Conservation (phyloP, 2,888 invertebrate genomes). For the Cyclophora punctaria region DNA sequence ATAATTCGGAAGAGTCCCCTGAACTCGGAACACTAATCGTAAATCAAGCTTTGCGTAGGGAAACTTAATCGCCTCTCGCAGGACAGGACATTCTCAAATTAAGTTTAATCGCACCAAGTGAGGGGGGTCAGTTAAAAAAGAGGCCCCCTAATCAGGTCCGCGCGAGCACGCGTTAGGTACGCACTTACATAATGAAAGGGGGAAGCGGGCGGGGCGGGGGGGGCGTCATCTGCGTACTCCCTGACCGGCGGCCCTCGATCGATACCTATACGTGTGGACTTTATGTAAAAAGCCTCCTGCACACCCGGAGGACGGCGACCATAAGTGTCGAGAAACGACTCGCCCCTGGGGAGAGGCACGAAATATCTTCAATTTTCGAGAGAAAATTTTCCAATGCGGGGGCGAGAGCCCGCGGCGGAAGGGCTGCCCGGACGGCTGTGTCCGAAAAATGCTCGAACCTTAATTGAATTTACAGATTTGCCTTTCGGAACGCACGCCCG, state of each 20-base stretch:
- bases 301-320: conserved; percentile 71
- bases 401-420: conserved; percentile 68
- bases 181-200: conserved; percentile 76
- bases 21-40: background rate
- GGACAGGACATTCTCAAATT: conserved; percentile 65
- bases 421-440: conserved; percentile 64
- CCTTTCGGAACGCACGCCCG: conserved; percentile 61
- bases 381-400: conserved; percentile 74
- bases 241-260: conserved; percentile 72
- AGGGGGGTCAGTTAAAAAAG: conserved; percentile 74
- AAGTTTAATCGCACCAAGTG: conserved; percentile 69
- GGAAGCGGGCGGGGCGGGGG: conserved; percentile 44
- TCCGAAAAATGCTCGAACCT: conserved; percentile 71
- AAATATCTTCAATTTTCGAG: conserved; percentile 75
- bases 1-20: no score
- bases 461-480: conserved; percentile 74
- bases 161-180: conserved; percentile 71
- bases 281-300: conserved; percentile 75
- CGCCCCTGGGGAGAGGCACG: conserved; percentile 70
- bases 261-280: conserved; percentile 75
- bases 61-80: conserved; percentile 48
- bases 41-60: conserved; percentile 31
- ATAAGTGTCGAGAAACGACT: conserved; percentile 74
- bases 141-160: conserved; percentile 73
- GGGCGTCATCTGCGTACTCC: conserved; percentile 74